Evolutionary conservation across 2,113 vertebrate species (phyloP), one percentile per base, ranked within the genome.

Genomic region (Marmota flaviventris): DNA sequence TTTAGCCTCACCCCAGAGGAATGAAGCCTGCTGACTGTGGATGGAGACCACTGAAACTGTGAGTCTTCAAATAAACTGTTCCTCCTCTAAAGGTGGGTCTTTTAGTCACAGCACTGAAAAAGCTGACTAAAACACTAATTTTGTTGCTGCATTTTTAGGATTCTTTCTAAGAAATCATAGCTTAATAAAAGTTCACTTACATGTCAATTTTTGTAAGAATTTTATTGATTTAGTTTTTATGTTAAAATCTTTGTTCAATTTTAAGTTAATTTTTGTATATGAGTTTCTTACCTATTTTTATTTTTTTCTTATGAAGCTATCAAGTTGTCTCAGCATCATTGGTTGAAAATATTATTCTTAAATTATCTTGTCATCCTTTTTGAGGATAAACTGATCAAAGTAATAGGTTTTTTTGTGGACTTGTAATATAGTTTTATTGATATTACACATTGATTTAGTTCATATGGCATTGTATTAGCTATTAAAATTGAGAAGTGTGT

Each of bases 251-350:
- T 76, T 92, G 37, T 67, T 53, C 16, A 56, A 20, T 56, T 56
- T 18, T 56, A 5, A 17, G 13, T 51, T 56, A 56, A 12, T 34
- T 5, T 93, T 8, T 2, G 37, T 0, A 51, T 10, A 84, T 56
- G 53, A 17, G 17, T 56, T 16, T 17, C 39, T 84, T 65, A 29
- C 83, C 51, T 48, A 27, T 48, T 25, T 73, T 87, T 10, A 87
- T 67, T 95, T 13, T 13, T 83, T 96, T 96, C 42, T 65, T 65
- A 45, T 73, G 29, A 32, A 29, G 25, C 82, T 79, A 34, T 89
- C 42, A 92, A 92, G 24, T 65, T 75, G 0, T 45, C 45, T 45
- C 45, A 45, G 45, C 45, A 37, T 56, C 17, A 58, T 82, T 91
- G 24, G 18, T 56, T 56, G 17, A 56, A 56, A 56, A 56, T 17